Evolutionary conservation across 1,140 invertebrate species (phyloP).

Genomic region (Drosophila teissieri): DNA sequence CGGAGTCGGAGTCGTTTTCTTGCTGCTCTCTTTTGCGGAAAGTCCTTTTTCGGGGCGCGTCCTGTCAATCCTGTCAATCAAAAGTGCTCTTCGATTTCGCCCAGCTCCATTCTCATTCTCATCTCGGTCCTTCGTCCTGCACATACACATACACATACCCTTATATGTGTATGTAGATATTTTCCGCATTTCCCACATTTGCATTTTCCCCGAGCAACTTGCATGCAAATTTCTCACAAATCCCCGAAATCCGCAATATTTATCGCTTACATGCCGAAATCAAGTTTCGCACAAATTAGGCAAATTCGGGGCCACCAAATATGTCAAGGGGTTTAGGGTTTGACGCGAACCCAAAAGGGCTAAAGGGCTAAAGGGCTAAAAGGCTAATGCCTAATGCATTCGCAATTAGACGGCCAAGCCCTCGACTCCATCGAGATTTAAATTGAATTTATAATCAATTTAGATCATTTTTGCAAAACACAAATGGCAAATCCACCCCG

Average conservation of each 20-base stretch:
- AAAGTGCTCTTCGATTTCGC: constrained; percentile 49
- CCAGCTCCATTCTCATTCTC: neutral
- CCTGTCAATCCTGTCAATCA: constrained; percentile 75
- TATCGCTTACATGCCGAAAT: constrained; percentile 69
- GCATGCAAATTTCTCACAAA: constrained; percentile 56
- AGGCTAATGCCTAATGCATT: constrained; percentile 75
- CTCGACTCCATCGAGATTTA: constrained; percentile 16
- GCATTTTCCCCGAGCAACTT: constrained; percentile 24
- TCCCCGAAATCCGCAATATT: constrained; percentile 63
- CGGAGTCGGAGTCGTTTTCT: constrained; percentile 19
- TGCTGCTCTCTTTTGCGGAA: constrained; percentile 35
- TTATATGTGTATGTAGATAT: neutral
- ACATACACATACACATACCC: neutral
- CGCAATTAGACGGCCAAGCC: constrained; percentile 74
- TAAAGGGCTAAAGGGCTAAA: constrained; percentile 51
- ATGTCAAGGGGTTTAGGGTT: constrained; percentile 28
- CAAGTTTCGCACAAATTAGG: constrained; percentile 73
- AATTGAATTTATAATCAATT: constrained; percentile 77
- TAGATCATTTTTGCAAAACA: constrained; percentile 69
- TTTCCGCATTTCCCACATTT: constrained; percentile 38
- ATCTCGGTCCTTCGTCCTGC: neutral
- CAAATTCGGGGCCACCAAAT: constrained; percentile 51
- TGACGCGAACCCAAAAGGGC: neutral
- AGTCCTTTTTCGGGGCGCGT: constrained; percentile 61
- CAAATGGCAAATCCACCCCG: constrained; percentile 59